Evolutionary conservation across 2,113 vertebrate species (phyloP), one percentile per base, ranked within the genome.

Genomic region (Corythornis cristatus): DNA sequence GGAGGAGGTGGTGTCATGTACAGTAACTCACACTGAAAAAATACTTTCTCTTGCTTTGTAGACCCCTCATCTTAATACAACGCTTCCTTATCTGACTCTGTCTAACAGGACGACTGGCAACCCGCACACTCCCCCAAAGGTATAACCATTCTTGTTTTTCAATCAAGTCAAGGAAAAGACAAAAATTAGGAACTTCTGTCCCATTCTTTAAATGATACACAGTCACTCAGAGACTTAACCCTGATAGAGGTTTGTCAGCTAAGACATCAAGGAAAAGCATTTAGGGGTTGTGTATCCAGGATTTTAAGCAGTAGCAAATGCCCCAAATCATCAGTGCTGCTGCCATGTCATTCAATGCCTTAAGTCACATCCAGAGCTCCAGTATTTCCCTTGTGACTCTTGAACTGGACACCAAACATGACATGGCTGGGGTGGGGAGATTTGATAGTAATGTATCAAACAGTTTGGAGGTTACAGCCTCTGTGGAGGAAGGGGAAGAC

Each of bases 1-100:
- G 48, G 43, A 80, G 62, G 42, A 51, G 80, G 72, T 5, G 33
- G 57, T 77, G 65, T 25, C 66, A 50, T 72, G 78, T 75, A 81
- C 51, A 70, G 48, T 79, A 94, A 82, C 94, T 93, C 67, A 88
- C 53, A 75, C 35, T 87, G n/a, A 60, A 82, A 82, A 81, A 51
- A 31, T 19, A 3, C 3, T 71, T 93, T 94, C 61, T 12, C 94
- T 96, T 96, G 57, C 33, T 95, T 94, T 95, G 74, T 71, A 88
- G 91, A 26, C 60, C 9, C 0, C 78, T 65, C 33, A 8, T 85
- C 56, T 82, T n/a, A 12, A 6, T 84, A 48, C 79, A 1, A 61
- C 8, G 9, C 72, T 70, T 89, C 90, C 66, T 3, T 78, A 91
- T 92, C 23, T 83, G 68, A 68, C 35, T 29, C 56, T 86, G 12